A percentile compares a stretch with the other conserved stretches of the same genome.
Conservation (phyloP, 2,113 vertebrate species). For the Oreotragus oreotragus region DNA sequence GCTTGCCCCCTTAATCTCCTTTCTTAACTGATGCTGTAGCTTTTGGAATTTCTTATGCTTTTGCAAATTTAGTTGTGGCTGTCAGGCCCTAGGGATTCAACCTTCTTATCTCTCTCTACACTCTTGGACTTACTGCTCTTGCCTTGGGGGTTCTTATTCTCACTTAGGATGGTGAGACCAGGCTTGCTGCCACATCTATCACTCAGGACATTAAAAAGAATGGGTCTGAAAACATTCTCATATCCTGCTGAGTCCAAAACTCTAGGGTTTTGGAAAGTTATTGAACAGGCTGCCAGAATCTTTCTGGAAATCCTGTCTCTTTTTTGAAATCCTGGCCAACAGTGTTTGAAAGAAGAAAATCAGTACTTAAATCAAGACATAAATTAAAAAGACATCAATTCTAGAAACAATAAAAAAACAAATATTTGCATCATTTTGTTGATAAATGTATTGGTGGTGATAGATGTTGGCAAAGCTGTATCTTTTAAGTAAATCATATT, state of each 20-base stretch:
- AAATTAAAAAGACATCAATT: neutral
- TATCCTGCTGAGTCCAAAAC: neutral
- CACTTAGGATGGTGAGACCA: neutral
- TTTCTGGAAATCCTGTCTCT: neutral
- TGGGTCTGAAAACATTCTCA: neutral
- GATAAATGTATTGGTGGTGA: neutral
- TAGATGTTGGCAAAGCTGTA: neutral
- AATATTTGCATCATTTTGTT: neutral
- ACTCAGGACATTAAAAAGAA: neutral
- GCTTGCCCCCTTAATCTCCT: neutral
- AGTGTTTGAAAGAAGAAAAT: slow-evolving; percentile 8
- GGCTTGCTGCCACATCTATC: neutral
- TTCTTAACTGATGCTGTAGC: neutral
- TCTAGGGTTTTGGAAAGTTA: neutral
- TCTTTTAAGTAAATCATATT: neutral
- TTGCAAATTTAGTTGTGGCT: neutral
- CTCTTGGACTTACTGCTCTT: neutral
- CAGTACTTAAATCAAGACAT: neutral
- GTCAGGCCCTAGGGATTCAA: neutral
- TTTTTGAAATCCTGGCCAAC: neutral
- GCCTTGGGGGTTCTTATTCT: neutral
- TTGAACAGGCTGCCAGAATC: neutral
- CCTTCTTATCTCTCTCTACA: neutral
- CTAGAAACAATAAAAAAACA: neutral
- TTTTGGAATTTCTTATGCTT: neutral